Conservation (phyloP, 1,140 invertebrate species). For the Platyscapa corneri region DNA sequence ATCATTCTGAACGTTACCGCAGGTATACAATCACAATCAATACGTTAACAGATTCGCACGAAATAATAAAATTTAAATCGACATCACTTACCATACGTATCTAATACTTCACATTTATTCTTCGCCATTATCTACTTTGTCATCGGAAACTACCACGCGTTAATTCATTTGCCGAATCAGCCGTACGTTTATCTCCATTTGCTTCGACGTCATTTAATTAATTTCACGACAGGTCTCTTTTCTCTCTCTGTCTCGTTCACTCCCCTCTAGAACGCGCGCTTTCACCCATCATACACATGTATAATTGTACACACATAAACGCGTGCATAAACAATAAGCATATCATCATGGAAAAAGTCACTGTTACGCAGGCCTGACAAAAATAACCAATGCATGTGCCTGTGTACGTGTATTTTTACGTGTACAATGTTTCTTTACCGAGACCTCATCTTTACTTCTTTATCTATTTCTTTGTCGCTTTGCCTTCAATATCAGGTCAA, state of each 20-base stretch:
- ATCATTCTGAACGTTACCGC: background rate
- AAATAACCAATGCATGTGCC: background rate
- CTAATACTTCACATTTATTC: conserved; percentile 29
- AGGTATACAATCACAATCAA: background rate
- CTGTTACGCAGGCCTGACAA: background rate
- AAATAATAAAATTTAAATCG: conserved; percentile 28
- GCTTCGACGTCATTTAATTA: background rate
- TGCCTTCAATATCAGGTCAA: conserved; percentile 21
- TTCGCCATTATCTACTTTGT: background rate
- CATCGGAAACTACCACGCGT: background rate
- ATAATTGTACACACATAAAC: background rate
- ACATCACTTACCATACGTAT: conserved; percentile 10
- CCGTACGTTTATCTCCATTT: background rate
- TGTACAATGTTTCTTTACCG: background rate
- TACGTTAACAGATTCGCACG: background rate
- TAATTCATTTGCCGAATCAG: conserved; percentile 17
- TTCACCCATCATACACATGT: background rate
- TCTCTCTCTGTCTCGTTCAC: background rate
- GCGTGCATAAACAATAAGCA: background rate
- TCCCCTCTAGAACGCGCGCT: background rate
- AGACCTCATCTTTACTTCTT: background rate
- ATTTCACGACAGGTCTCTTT: background rate
- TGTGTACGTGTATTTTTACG: background rate
- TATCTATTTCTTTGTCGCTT: background rate
- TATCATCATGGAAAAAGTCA: background rate